Evolutionary conservation across 1,140 invertebrate genomes (phyloP), one percentile per base, ranked within the genome.

Genomic region (Lucilia cuprina): DNA sequence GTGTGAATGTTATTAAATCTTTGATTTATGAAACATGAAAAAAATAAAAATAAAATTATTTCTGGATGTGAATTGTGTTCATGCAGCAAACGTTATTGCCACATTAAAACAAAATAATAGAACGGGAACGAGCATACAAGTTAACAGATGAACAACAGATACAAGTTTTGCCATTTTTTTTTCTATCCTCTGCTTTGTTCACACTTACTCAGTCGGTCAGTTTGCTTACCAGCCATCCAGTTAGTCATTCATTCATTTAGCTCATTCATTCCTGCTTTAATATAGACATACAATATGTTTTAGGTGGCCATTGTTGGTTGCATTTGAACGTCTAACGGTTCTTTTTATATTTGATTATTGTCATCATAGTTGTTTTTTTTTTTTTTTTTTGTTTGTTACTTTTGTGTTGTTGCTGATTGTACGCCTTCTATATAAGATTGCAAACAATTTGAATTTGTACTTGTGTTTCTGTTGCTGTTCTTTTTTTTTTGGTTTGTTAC

Each of bases 341-440:
- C n/a, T 60, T 17, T n/a, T 19, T 70, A 21, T 60, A 25, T 70
- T 70, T 70, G 65, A 25, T 70, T 70, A 25, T 70, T 70, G 65
- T 70, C 65, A 70, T 70, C 65, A 25, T 70, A 60, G 10, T 17
- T 60, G 55, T n/a, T 60, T 12, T 60, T 60, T 7, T 60, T 70
- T 21, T n/a, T n/a, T n/a, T 12, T 60, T 60, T 7, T n/a, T 70
- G 65, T n/a, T 70, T n/a, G n/a, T n/a, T n/a, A n/a, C n/a, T n/a
- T 5, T 70, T 55, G 50, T n/a, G 50, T n/a, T 25, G n/a, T 21
- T 25, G 65, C 25, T 30, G 25, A 3, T 70, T 25, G 65, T 70
- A 70, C 65, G 65, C 65, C 65, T 70, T 70, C 65, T 21, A 70
- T 70, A n/a, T 70, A 21, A 70, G 65, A 25, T 70, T 70, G n/a